Evolutionary conservation across 2,888 invertebrate species (phyloP).

Genomic region (Megastigmus dorsalis): DNA sequence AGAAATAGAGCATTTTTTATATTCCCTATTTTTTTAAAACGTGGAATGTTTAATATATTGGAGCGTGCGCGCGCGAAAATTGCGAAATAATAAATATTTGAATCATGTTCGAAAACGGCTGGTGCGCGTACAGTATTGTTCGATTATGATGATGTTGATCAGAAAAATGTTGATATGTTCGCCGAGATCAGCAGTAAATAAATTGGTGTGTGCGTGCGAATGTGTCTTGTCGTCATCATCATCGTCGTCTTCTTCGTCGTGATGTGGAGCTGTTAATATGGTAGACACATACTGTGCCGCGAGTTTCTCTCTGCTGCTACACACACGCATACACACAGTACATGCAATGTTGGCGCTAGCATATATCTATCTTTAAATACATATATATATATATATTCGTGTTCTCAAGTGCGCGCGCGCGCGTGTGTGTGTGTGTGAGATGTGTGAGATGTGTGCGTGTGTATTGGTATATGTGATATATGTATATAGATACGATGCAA

Average conservation of each 20-base stretch:
- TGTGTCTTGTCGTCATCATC: neutral
- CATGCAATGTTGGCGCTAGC: neutral
- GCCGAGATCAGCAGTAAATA: too few relatives aligned
- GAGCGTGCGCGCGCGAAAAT: neutral
- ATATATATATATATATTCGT: neutral
- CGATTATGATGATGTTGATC: neutral
- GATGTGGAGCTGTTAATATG: neutral
- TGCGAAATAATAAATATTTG: neutral
- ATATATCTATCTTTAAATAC: neutral
- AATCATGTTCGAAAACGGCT: neutral
- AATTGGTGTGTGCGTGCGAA: constrained; percentile 12
- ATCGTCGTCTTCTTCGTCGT: constrained; percentile 6
- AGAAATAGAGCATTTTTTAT: too few relatives aligned
- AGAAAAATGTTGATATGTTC: too few relatives aligned
- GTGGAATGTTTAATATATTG: neutral
- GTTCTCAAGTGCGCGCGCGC: too few relatives aligned
- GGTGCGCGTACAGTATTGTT: neutral
- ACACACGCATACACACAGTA: neutral
- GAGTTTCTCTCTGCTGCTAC: constrained; percentile 12
- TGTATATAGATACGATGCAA: too few relatives aligned
- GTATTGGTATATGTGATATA: too few relatives aligned
- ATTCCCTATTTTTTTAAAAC: too few relatives aligned
- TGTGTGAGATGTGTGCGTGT: neutral
- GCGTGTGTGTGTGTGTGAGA: neutral
- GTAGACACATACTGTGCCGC: neutral